Conservation (phyloP, 1,140 invertebrate species). For the Drosophila pallidifrons region DNA sequence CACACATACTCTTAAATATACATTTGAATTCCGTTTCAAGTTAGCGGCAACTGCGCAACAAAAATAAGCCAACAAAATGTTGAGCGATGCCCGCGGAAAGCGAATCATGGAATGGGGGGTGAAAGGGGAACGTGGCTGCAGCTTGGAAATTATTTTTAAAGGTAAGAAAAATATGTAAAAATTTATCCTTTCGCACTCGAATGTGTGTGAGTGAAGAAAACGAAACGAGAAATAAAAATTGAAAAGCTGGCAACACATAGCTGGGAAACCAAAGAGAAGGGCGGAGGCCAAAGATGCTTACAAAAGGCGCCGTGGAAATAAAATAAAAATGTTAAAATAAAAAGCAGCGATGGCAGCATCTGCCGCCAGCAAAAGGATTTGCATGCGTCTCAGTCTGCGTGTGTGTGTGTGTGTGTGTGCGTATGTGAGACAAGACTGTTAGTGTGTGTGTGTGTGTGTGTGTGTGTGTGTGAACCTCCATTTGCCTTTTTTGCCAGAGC, state of each 20-base stretch:
- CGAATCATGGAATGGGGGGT: background rate
- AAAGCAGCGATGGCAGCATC: slow-evolving; percentile 57
- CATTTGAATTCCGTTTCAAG: slow-evolving; percentile 80
- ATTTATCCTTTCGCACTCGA: slow-evolving; percentile 60
- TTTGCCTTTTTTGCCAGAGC: slow-evolving; percentile 72
- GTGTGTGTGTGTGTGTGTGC: slow-evolving; percentile 21
- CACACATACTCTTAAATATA: slow-evolving; percentile 62
- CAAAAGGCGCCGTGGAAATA: slow-evolving; percentile 76
- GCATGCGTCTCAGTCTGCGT: slow-evolving; percentile 59
- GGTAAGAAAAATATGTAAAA: slow-evolving; percentile 75
- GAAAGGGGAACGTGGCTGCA: background rate
- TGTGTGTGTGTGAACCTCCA: slow-evolving; percentile 45
- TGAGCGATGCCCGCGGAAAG: slow-evolving; percentile 7
- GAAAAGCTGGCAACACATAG: slow-evolving; percentile 63
- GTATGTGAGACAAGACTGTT: background rate
- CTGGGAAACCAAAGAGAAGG: slow-evolving; percentile 48
- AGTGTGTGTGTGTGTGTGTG: slow-evolving; percentile 38
- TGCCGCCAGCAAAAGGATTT: slow-evolving; percentile 78
- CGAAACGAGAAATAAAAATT: slow-evolving; percentile 58
- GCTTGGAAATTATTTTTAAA: slow-evolving; percentile 73
- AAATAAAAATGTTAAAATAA: slow-evolving; percentile 78
- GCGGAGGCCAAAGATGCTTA: slow-evolving; percentile 71
- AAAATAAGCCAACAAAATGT: slow-evolving; percentile 69
- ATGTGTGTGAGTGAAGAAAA: slow-evolving; percentile 32
- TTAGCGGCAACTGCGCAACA: slow-evolving; percentile 64